Evolutionary conservation across 2,797 vertebrate genomes (phyloP).

Genomic region (Phataginus tetradactyla): DNA sequence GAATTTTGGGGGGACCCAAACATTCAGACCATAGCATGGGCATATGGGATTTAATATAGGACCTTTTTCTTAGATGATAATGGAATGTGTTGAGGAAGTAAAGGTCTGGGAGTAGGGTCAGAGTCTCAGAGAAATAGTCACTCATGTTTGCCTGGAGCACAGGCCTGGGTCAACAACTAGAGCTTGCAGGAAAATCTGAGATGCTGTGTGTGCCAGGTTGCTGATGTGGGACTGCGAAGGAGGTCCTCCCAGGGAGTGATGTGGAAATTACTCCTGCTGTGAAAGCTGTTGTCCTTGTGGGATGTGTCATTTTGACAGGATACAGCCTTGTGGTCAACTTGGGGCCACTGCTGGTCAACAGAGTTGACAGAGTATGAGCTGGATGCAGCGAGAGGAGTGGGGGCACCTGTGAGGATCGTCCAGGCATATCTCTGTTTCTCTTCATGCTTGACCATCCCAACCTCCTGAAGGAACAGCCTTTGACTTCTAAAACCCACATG

Average conservation of each 20-base stretch:
- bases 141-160: neutral
- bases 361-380: neutral
- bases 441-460: neutral
- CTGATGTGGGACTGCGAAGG: neutral
- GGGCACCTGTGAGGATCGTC: neutral
- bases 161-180: neutral
- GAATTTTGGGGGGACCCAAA: neutral
- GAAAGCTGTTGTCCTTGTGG: neutral
- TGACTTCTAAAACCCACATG: neutral
- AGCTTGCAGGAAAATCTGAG: neutral
- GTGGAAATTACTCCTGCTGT: neutral
- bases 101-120: neutral
- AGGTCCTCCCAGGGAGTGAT: neutral
- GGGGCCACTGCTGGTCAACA: neutral
- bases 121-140: neutral
- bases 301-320: neutral
- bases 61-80: neutral
- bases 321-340: neutral
- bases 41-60: neutral
- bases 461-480: neutral
- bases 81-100: neutral
- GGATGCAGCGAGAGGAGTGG: neutral
- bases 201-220: neutral
- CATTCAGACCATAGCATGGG: neutral
- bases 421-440: neutral